Base-by-base conservation (phyloP, 2,113 vertebrate species). In the Syngnathus scovelli region DNA sequence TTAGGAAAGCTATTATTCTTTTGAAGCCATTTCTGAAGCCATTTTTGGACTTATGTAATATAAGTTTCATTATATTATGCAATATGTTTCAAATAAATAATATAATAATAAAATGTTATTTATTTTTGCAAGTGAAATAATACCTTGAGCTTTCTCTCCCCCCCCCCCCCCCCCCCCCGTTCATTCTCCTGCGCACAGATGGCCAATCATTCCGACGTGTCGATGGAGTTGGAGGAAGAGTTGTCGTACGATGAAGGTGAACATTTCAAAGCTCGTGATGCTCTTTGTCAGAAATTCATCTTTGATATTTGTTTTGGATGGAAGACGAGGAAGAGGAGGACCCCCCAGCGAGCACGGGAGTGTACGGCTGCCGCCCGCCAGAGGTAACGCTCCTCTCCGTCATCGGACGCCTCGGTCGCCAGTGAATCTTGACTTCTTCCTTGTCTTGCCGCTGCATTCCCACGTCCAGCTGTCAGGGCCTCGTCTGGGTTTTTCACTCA, bases 401-500 rank as follows among this genome's bases (percentile, higher is more conserved):
- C 38, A 3, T 43, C 12, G 15, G 11, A 21, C 5, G 16, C 23
- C 12, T 13, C 1, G 5, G 44, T 46, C 12, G 15, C 13, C 5
- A 13, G 11, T 27, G 11, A 16, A 19, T 10, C 27, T 4, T 37
- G 16, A 15, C 36, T 59, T 59, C 8, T 11, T 51, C 19, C 36
- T 64, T 64, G 7, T 19, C 48, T 19, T 64, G 6, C 13, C 44
- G 9, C 16, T 18, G 6, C 18, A 12, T 33, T 1, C 5, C 2
- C 15, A 33, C 63, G 19, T 63, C 23, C 43, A 39, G n/a, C 10
- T 75, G 11, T 12, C 80, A 73, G 80, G 12, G 0, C 13, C 44
- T 7, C 23, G 70, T 66, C 75, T 76, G 21, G 51, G 71, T 36
- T 86, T 88, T 70, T 71, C 4, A 12, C 23, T 88, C 41, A 88